A percentile compares a stretch with the other conserved stretches of the same genome.
These are phyloP conservation scores for Xiphias gladius DNA, from an alignment of 2,113 vertebrate species.

Conservation along the genomic window DNA sequence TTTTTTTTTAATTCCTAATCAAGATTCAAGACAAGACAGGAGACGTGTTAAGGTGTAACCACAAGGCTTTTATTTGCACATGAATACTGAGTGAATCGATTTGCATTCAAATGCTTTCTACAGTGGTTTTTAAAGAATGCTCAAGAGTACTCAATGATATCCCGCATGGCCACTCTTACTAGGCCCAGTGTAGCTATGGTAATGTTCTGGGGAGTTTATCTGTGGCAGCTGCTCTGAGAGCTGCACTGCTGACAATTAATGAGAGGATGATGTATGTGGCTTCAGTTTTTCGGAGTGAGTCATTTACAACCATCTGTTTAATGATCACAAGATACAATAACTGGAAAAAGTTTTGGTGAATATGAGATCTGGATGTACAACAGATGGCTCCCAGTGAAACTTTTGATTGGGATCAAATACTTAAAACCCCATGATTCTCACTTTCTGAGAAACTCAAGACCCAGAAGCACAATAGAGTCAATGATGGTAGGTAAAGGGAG, in stretches of 20 bases:
- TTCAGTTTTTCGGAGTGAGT: constrained; percentile 40
- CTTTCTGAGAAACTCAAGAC: background rate
- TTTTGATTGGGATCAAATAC: constrained; percentile 20
- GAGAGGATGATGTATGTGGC: constrained; percentile 42
- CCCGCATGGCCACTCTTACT: background rate
- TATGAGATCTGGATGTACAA: constrained; percentile 4
- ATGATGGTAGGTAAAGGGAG: background rate
- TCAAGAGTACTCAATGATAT: constrained; percentile 3
- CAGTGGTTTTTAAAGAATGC: constrained; percentile 1
- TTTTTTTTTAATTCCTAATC: constrained; percentile 17
- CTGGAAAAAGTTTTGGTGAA: constrained; percentile 6
- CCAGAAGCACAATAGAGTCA: background rate
- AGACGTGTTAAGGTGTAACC: constrained; percentile 27
- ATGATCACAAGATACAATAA: constrained; percentile 49
- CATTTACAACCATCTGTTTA: constrained; percentile 57
- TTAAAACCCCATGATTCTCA: background rate
- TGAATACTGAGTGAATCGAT: constrained; percentile 26
- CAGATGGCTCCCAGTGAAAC: constrained; percentile 30
- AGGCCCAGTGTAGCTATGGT: background rate
- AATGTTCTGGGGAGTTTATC: constrained; percentile 35
- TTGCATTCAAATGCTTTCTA: constrained; percentile 21
- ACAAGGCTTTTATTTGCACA: constrained; percentile 34
- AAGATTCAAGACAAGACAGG: constrained; percentile 50
- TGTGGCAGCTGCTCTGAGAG: constrained; percentile 43
- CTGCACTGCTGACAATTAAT: constrained; percentile 35